Conservation (phyloP, 2,888 invertebrate species). For the Nemotelus nigrinus region DNA sequence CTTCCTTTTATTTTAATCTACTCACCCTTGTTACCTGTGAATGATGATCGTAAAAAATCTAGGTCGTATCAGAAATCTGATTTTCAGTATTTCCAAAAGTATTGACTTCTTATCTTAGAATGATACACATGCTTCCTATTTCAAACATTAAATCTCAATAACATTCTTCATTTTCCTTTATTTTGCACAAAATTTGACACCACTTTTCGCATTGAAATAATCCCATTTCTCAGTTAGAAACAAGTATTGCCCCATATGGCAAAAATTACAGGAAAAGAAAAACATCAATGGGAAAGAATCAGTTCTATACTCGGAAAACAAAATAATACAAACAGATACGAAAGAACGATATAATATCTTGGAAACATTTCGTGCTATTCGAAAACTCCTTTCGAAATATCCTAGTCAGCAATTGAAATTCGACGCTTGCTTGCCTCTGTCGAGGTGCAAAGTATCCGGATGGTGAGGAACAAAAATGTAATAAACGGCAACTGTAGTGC, state of each 20-base stretch:
- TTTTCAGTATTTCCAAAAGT: not conserved
- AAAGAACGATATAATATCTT: slow-evolving; percentile 33
- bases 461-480: slow-evolving; percentile 35
- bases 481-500: slow-evolving; percentile 44
- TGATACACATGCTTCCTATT: not conserved
- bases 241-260: slow-evolving; percentile 2
- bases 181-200: slow-evolving; percentile 16
- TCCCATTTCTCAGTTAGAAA: slow-evolving; percentile 9
- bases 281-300: slow-evolving; percentile 26
- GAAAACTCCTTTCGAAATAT: slow-evolving; percentile 38
- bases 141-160: not conserved
- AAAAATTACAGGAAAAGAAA: slow-evolving; percentile 15
- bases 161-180: not conserved
- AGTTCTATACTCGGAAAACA: not conserved
- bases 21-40: no score
- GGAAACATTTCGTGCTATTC: slow-evolving; percentile 31
- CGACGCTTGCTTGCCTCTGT: slow-evolving; percentile 17
- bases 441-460: slow-evolving; percentile 12
- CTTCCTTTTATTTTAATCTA: no score
- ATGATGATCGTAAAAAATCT: no score
- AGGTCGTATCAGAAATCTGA: no score
- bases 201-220: slow-evolving; percentile 13
- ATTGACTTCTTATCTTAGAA: not conserved
- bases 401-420: slow-evolving; percentile 17
- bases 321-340: slow-evolving; percentile 20